These are phyloP conservation scores for Aspidapion aeneum DNA, from an alignment of 2,888 invertebrate species.

Conservation along the genomic window DNA sequence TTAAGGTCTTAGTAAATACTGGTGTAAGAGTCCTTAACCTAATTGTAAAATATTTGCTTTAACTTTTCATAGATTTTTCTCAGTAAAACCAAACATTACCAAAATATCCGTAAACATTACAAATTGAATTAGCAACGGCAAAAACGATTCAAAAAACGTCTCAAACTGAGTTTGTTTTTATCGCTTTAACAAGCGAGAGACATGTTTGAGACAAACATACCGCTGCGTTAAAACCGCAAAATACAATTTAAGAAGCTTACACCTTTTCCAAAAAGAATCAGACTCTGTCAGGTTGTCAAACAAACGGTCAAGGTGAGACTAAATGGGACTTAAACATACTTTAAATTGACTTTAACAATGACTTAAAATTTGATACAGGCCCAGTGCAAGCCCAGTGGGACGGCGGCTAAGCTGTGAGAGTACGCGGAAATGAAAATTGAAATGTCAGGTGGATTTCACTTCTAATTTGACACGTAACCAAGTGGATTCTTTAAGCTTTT, in stretches of 20 bases:
- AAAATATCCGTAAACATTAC: too few species aligned
- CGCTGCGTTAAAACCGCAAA: neutral
- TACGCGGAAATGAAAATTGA: neutral
- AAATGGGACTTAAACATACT: too few species aligned
- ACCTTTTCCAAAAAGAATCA: neutral
- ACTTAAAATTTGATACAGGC: neutral
- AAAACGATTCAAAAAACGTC: neutral
- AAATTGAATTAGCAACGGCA: neutral
- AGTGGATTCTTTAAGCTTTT: neutral
- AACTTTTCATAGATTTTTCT: too few species aligned
- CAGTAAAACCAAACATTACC: too few species aligned
- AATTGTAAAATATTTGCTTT: too few species aligned
- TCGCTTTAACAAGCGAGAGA: neutral
- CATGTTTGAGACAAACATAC: neutral
- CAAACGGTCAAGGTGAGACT: neutral
- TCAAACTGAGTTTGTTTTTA: neutral
- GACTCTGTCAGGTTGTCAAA: neutral
- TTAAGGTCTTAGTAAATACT: too few species aligned
- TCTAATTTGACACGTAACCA: neutral
- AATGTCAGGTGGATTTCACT: slow-evolving; percentile 1
- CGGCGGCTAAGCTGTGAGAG: neutral
- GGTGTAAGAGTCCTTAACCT: too few species aligned
- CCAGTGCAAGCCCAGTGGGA: neutral
- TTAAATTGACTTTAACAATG: neutral
- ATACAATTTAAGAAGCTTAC: neutral